Evolutionary conservation across 2,888 invertebrate genomes (phyloP), one percentile per base, ranked within the genome.

Genomic region (Scelioninae gen. 2): DNA sequence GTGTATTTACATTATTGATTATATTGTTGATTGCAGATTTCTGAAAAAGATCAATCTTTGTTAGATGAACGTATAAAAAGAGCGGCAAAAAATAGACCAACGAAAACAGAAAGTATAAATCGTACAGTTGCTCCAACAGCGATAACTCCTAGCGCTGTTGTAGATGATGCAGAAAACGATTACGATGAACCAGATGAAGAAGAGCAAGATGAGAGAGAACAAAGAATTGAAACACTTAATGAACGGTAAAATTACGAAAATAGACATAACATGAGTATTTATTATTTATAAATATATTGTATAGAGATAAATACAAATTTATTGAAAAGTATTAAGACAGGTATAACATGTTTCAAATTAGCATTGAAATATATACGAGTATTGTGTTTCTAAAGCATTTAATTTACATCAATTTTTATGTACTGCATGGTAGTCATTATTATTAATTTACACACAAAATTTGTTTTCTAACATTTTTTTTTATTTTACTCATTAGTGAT

Each of bases 11-110:
- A n/a, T n/a, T n/a, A n/a, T n/a, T n/a, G n/a, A n/a, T n/a, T n/a
- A n/a, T 16, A 39, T 15, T 60, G 48, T 55, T 39, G 45, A 22
- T 37, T 11, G 25, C 18, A 95, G 93, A 91, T 96, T 81, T 94
- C 93, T 0, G 97, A 98, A 84, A 98, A 99, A 87, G 98, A 98
- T 83, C 90, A 94, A 82, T 95, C 96, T 0, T 89, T 98, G 79
- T 87, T 99, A 48, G 98, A 98, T 82, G 98, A 99, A 87, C 91
- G 98, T 46, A 97, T 99, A 65, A 98, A 98, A 85, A 90, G 98
- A 19, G 93, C 96, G 0, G 91, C 92, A 71, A 93, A 94, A 84
- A 87, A 87, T 87, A 80, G 90, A 86, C 78, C 91, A 82, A 82
- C 88, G 81, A 82, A 89, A 86, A 57, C 88, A 80, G 64, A 87